Conservation (phyloP, 1,140 invertebrate genomes). For the Mercenaria mercenaria region DNA sequence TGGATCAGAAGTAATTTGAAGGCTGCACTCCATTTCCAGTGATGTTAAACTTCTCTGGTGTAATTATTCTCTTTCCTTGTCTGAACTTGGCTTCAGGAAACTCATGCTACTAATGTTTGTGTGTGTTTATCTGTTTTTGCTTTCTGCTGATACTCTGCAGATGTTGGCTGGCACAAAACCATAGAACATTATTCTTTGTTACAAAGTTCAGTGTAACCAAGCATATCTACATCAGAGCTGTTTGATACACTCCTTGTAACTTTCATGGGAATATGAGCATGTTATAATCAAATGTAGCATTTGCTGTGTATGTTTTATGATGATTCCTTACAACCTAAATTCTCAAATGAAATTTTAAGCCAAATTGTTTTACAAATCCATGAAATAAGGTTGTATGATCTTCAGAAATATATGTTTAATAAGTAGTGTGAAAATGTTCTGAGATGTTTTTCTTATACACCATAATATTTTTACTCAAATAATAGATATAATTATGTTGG, state of each 20-base stretch:
- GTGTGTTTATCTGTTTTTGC: conserved; percentile 30
- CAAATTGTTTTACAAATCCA: neutral
- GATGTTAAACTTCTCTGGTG: conserved; percentile 32
- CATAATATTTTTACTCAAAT: too few species aligned
- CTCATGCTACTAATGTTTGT: neutral
- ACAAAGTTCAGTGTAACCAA: neutral
- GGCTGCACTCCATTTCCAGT: conserved; percentile 30
- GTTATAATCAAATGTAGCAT: neutral
- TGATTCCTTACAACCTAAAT: neutral
- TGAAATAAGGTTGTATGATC: neutral
- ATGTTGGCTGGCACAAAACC: conserved; percentile 21
- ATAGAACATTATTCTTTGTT: conserved; percentile 40
- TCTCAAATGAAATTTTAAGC: neutral
- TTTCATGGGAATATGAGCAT: conserved; percentile 24
- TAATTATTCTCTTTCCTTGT: conserved; percentile 15
- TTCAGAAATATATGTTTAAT: neutral
- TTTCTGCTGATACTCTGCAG: conserved; percentile 20
- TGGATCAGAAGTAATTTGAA: conserved; percentile 34
- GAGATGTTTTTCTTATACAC: too few species aligned
- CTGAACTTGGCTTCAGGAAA: neutral
- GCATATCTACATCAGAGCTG: neutral
- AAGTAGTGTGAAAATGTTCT: neutral
- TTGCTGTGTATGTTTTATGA: neutral
- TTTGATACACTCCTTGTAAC: neutral
- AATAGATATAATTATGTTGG: too few species aligned